A percentile compares a stretch with the other conserved stretches of the same genome.
phyloP scores from a whole-genome alignment of 1,140 invertebrate species.

The Drosophila novamexicana region DNA sequence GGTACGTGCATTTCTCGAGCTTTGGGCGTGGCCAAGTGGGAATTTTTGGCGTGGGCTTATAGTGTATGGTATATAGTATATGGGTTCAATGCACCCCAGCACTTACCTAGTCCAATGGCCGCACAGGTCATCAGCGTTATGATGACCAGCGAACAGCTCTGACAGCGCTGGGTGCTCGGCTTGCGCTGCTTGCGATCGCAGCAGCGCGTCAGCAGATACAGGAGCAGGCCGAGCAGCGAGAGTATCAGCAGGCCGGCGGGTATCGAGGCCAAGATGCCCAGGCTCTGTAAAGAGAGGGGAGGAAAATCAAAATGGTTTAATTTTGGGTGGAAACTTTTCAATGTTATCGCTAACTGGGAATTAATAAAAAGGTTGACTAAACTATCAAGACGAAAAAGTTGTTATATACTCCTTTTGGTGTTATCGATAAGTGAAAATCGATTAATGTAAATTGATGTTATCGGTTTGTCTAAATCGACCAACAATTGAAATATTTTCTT shows the following conservation, averaged over 20 bases:
- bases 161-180: constrained; percentile 89
- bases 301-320: not conserved
- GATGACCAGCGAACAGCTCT: constrained; percentile 91
- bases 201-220: constrained; percentile 96
- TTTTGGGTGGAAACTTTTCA: not conserved
- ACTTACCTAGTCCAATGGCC: constrained; percentile 87
- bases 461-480: too few relatives aligned
- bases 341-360: not conserved
- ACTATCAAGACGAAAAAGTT: too few relatives aligned
- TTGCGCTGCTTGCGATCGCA: constrained; percentile 95
- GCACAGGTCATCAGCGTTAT: constrained; percentile 93
- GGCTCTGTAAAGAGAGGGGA: constrained; percentile 87
- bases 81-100: constrained; percentile 55
- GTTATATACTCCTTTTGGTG: too few relatives aligned
- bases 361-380: not conserved
- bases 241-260: constrained; percentile 95
- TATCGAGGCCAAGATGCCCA: constrained; percentile 95
- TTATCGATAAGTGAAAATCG: not conserved
- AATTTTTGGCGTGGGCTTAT: not conserved
- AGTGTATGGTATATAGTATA: not conserved
- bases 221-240: constrained; percentile 93
- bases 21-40: constrained; percentile 17
- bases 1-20: constrained; percentile 24
- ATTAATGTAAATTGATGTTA: too few relatives aligned
- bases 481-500: too few relatives aligned